Evolutionary conservation across 2,113 vertebrate genomes (phyloP).

Genomic region (Dicaeum eximium): DNA sequence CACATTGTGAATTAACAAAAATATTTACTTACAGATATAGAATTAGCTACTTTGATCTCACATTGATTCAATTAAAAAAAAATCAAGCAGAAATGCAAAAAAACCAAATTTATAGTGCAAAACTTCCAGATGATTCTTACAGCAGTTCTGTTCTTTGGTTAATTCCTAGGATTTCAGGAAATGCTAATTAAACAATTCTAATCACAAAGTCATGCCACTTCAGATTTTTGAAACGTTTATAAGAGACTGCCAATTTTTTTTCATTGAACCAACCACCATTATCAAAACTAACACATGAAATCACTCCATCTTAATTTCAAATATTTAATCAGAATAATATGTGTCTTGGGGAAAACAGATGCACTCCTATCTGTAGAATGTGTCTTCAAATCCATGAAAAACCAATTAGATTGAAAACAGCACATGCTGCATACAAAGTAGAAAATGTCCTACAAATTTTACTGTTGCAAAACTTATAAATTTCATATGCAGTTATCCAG

Average conservation of each 20-base stretch:
- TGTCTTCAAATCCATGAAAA: neutral
- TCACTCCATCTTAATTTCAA: conserved; percentile 43
- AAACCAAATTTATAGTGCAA: neutral
- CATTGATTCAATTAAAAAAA: accelerated
- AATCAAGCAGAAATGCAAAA: neutral
- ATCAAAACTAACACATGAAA: conserved; percentile 8
- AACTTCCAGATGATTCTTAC: neutral
- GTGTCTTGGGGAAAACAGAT: neutral
- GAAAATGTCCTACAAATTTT: neutral
- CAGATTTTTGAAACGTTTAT: neutral
- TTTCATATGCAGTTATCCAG: neutral
- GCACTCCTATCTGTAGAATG: neutral
- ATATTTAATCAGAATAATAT: conserved; percentile 54
- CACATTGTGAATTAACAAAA: neutral
- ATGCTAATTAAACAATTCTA: conserved; percentile 38
- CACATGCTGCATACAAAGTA: neutral
- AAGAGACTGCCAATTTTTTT: neutral
- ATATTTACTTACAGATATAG: neutral
- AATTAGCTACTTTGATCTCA: neutral
- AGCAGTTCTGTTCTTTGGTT: neutral
- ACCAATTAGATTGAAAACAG: neutral
- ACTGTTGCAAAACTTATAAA: neutral
- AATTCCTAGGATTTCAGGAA: neutral
- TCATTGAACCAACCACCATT: neutral
- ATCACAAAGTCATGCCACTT: conserved; percentile 1